These are phyloP conservation scores for Ecdyonurus torrentis DNA, from an alignment of 2,888 invertebrate species.

Conservation along the genomic window DNA sequence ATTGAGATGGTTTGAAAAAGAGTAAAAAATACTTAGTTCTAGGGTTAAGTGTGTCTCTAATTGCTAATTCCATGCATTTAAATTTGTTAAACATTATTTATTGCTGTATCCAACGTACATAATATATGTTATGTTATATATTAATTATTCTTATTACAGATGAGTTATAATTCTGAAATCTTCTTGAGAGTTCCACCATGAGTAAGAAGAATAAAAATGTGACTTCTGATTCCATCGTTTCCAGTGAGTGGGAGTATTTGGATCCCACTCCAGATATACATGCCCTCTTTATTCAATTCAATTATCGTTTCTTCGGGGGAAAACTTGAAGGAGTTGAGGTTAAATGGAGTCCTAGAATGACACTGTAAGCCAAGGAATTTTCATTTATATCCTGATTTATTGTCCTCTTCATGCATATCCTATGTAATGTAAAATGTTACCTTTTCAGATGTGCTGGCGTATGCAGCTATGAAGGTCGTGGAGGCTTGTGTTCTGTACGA, in stretches of 20 bases:
- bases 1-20: no score
- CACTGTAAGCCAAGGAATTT: slow-evolving; percentile 36
- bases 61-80: no score
- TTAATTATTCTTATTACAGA: no score
- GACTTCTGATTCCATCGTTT: not conserved
- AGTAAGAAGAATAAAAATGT: not conserved
- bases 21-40: no score
- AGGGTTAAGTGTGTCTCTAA: no score
- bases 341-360: slow-evolving; percentile 92
- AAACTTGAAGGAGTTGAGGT: slow-evolving; percentile 63
- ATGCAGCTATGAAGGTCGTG: slow-evolving; percentile 57
- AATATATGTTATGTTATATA: no score
- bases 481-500: slow-evolving; percentile 62
- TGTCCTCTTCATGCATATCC: not conserved
- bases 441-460: slow-evolving; percentile 48
- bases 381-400: no score
- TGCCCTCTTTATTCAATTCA: slow-evolving; percentile 70
- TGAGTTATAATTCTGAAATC: no score
- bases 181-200: no score
- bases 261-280: slow-evolving; percentile 92
- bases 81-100: no score
- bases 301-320: slow-evolving; percentile 68
- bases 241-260: slow-evolving; percentile 54
- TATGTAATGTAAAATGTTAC: no score
- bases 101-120: no score